Evolutionary conservation across 1,140 invertebrate genomes (phyloP).

Genomic region (Aleiodes sp.): DNA sequence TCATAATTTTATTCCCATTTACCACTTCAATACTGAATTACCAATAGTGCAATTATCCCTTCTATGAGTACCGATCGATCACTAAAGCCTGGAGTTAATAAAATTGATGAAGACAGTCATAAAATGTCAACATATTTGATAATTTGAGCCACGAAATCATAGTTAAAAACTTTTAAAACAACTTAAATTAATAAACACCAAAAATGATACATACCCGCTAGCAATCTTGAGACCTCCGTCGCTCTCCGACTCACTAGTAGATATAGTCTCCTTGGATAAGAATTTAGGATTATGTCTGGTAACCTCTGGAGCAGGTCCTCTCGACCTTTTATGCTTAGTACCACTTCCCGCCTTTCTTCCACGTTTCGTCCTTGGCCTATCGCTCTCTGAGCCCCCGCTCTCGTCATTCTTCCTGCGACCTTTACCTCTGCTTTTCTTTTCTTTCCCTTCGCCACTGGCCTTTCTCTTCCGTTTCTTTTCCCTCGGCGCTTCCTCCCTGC

Average conservation of each 20-base stretch:
- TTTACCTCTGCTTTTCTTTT: constrained; percentile 51
- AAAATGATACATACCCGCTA: constrained; percentile 63
- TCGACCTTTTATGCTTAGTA: constrained; percentile 62
- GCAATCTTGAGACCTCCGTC: constrained; percentile 74
- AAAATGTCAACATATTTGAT: no score
- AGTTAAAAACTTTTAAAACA: no score
- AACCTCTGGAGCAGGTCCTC: constrained; percentile 43
- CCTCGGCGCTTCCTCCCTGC: constrained; percentile 55
- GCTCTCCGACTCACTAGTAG: constrained; percentile 91
- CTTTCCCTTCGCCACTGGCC: constrained; percentile 53
- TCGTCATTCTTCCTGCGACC: constrained; percentile 61
- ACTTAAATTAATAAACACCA: constrained; percentile 13
- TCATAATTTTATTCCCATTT: no score
- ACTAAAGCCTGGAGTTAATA: no score
- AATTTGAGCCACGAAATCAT: no score
- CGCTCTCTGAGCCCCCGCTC: constrained; percentile 72
- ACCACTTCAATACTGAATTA: no score
- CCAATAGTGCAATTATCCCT: no score
- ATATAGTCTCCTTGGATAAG: constrained; percentile 95
- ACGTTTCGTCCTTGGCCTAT: constrained; percentile 70
- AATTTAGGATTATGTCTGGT: constrained; percentile 81
- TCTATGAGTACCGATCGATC: no score
- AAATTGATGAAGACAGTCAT: no score
- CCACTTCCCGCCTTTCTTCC: constrained; percentile 61
- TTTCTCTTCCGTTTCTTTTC: constrained; percentile 65